phyloP scores from a whole-genome alignment of 2,113 vertebrate species.

The Kryptolebias marmoratus region DNA sequence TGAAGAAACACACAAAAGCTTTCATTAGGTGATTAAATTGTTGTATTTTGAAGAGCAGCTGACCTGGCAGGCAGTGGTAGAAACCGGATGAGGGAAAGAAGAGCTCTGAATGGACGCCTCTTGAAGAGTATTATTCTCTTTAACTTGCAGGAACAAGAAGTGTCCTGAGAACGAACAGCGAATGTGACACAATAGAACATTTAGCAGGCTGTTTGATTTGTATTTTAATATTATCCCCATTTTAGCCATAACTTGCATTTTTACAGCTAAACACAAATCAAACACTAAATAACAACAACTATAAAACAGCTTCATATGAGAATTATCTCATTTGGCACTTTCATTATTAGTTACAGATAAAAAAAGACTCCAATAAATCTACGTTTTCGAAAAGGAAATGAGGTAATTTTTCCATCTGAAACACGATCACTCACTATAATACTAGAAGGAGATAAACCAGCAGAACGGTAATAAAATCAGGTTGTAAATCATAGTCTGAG shows the following conservation, averaged over 20 bases:
- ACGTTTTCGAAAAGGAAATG: background rate
- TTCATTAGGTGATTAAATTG: background rate
- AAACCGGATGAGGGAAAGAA: conserved; percentile 76
- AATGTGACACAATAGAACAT: conserved; percentile 20
- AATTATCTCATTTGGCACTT: background rate
- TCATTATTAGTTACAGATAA: background rate
- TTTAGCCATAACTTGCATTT: background rate
- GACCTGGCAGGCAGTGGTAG: conserved; percentile 82
- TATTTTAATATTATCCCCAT: background rate
- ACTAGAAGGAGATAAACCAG: background rate
- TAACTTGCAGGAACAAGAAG: conserved; percentile 84
- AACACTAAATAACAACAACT: too few species aligned
- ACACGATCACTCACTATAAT: background rate
- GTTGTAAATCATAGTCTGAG: conserved; percentile 3
- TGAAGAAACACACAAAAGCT: background rate
- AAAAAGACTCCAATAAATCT: background rate
- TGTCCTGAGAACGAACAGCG: conserved; percentile 76
- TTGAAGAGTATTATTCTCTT: conserved; percentile 56
- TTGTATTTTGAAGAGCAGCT: background rate
- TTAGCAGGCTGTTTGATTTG: background rate
- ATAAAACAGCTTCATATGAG: background rate
- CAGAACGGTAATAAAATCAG: background rate
- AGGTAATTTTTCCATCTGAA: background rate
- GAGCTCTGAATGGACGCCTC: conserved; percentile 78
- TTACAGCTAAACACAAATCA: background rate